Conservation (phyloP, 1,140 invertebrate genomes). For the Mamestra configurata region DNA sequence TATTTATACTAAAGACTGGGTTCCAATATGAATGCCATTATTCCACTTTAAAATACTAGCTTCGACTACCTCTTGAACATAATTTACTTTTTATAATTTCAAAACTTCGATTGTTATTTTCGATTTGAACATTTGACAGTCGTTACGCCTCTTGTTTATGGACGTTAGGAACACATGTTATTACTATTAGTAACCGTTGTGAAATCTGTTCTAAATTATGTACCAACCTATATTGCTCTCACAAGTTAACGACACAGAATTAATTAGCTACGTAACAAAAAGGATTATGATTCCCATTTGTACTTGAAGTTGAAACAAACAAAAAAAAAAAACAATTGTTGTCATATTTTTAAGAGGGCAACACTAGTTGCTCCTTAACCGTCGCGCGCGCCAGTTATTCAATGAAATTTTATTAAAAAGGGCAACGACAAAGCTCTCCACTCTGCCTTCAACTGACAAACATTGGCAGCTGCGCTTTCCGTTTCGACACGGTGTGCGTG, state of each 20-base stretch:
- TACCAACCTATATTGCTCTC: conserved; percentile 21
- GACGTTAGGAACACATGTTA: conserved; percentile 34
- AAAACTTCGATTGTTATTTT: conserved; percentile 16
- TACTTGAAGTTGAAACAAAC: not conserved
- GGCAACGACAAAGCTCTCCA: conserved; percentile 58
- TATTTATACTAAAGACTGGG: conserved; percentile 34
- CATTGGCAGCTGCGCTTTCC: conserved; percentile 63
- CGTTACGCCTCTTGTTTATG: conserved; percentile 28
- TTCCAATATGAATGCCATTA: conserved; percentile 30
- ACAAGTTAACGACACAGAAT: not conserved
- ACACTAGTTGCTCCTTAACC: conserved; percentile 25
- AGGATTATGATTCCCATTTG: not conserved
- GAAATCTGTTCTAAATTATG: conserved; percentile 44
- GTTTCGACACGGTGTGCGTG: conserved; percentile 56
- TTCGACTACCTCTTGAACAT: not conserved
- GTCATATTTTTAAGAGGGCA: not conserved
- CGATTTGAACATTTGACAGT: conserved; percentile 38
- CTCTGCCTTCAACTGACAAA: conserved; percentile 54
- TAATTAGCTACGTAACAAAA: conserved; percentile 15
- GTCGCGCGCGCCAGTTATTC: conserved; percentile 51
- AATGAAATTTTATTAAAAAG: conserved; percentile 70
- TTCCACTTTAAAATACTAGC: conserved; percentile 9
- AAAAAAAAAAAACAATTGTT: not conserved
- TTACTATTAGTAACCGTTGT: not conserved
- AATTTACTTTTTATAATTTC: conserved; percentile 3